These are phyloP conservation scores for Cotesia congregata DNA, from an alignment of 2,888 invertebrate genomes.

Conservation along the genomic window DNA sequence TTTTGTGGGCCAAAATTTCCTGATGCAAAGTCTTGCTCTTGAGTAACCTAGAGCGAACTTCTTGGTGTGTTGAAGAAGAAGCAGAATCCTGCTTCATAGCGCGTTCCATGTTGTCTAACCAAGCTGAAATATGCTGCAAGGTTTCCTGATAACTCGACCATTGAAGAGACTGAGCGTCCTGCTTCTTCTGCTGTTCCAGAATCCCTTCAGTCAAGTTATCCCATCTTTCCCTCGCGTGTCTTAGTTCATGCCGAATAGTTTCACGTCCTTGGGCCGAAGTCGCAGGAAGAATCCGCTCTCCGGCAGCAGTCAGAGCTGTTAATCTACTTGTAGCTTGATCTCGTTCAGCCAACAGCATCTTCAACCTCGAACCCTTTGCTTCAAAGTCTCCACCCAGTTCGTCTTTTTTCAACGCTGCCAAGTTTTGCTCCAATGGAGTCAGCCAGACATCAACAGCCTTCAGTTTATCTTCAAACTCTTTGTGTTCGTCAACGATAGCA, in stretches of 20 bases:
- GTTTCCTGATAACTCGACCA: slow-evolving; percentile 90
- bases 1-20: slow-evolving; percentile 91
- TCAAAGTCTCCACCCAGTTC: slow-evolving; percentile 74
- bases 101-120: slow-evolving; percentile 90
- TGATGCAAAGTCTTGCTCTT: slow-evolving; percentile 89
- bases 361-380: slow-evolving; percentile 78
- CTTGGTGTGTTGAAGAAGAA: slow-evolving; percentile 84
- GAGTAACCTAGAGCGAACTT: slow-evolving; percentile 85
- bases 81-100: slow-evolving; percentile 80
- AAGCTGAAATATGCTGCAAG: slow-evolving; percentile 84
- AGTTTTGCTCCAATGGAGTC: slow-evolving; percentile 79
- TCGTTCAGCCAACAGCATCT: slow-evolving; percentile 82
- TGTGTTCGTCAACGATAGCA: slow-evolving; percentile 86
- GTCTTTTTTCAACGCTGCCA: slow-evolving; percentile 78
- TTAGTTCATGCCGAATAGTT: slow-evolving; percentile 86
- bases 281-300: slow-evolving; percentile 92
- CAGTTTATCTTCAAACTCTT: slow-evolving; percentile 81
- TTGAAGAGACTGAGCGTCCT: slow-evolving; percentile 86
- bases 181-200: slow-evolving; percentile 85
- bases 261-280: slow-evolving; percentile 94
- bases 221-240: slow-evolving; percentile 87
- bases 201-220: slow-evolving; percentile 89
- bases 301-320: slow-evolving; percentile 80
- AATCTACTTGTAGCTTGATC: slow-evolving; percentile 89
- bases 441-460: slow-evolving; percentile 85